These are phyloP conservation scores for Lepus europaeus DNA, from an alignment of 2,113 vertebrate species.

Conservation along the genomic window DNA sequence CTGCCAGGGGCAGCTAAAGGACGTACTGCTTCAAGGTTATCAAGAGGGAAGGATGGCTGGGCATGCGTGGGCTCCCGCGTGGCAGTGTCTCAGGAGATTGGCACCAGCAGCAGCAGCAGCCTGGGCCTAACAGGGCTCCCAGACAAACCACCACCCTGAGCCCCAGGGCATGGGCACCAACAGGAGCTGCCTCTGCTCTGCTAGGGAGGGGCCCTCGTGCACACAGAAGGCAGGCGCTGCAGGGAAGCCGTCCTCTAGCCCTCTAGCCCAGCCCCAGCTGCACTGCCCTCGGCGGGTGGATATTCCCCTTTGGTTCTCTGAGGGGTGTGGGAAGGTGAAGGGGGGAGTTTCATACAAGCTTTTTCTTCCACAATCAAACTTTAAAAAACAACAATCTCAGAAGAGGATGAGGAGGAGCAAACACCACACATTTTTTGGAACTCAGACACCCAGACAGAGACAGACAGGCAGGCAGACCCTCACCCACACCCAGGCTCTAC, in stretches of 20 bases:
- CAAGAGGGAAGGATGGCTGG: neutral
- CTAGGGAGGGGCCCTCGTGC: neutral
- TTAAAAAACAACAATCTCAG: conserved; percentile 74
- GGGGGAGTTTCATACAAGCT: conserved; percentile 63
- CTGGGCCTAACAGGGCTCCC: neutral
- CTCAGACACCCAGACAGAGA: conserved; percentile 75
- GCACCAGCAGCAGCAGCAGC: conserved; percentile 43
- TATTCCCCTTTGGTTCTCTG: neutral
- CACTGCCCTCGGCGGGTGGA: neutral
- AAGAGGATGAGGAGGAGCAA: conserved; percentile 77
- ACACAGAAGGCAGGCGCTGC: neutral
- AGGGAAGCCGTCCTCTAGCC: neutral
- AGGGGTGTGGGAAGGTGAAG: neutral
- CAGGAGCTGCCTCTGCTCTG: conserved; percentile 10
- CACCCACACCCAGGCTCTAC: conserved; percentile 59
- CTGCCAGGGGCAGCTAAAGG: neutral
- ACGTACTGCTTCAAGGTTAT: neutral
- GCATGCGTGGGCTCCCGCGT: neutral
- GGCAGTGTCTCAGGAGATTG: conserved; percentile 49
- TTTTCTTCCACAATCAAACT: conserved; percentile 74
- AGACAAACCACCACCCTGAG: conserved; percentile 42
- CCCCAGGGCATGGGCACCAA: neutral
- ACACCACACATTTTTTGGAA: conserved; percentile 67
- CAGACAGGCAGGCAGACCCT: conserved; percentile 72
- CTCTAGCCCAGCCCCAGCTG: neutral